Conservation (phyloP, 1,140 invertebrate genomes). For the Plutomurus gul region DNA sequence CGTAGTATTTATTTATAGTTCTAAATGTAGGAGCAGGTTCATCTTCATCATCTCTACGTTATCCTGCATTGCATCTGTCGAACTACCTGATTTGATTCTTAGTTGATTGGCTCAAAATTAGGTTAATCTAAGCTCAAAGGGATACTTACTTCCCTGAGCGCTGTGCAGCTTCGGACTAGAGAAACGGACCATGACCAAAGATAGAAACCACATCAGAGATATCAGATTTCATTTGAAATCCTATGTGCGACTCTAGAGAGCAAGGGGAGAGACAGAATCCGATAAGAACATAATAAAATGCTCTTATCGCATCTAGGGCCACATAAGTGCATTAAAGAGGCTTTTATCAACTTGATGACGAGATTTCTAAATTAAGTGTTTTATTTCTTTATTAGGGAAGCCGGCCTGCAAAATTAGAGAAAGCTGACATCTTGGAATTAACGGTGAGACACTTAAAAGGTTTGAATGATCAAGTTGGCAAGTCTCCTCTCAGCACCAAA, state of each 20-base stretch:
- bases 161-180: too few species aligned
- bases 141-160: not conserved
- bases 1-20: too few species aligned
- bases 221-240: too few species aligned
- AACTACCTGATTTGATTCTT: conserved; percentile 12
- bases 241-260: not conserved
- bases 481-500: not conserved
- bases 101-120: conserved; percentile 18
- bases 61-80: not conserved
- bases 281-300: conserved; percentile 9
- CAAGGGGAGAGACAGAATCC: not conserved
- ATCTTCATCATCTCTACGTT: not conserved
- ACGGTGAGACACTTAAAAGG: conserved; percentile 66
- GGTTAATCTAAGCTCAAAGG: conserved; percentile 6
- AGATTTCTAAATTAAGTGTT: not conserved
- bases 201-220: not conserved
- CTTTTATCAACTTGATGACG: too few species aligned
- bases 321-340: too few species aligned
- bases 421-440: conserved; percentile 91
- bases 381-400: conserved; percentile 56
- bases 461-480: conserved; percentile 55
- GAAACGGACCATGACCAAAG: not conserved
- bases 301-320: conserved; percentile 2
- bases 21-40: too few species aligned
- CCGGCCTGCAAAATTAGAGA: conserved; percentile 78